phyloP scores from a whole-genome alignment of 2,888 invertebrate genomes.

The Tyria jacobaeae region DNA sequence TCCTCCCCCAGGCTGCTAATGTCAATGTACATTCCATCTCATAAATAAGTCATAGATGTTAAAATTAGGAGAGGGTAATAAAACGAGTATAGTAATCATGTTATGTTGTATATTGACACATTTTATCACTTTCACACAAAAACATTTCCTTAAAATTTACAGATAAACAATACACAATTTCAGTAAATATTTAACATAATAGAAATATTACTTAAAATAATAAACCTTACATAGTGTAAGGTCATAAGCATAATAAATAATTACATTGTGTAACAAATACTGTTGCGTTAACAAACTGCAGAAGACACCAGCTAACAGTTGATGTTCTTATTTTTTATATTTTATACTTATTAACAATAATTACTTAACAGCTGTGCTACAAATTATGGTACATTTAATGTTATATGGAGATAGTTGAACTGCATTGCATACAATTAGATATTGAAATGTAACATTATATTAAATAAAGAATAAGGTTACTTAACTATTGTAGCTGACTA shows the following conservation, averaged over 20 bases:
- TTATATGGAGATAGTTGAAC: constrained; percentile 5
- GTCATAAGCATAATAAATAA: constrained; percentile 50
- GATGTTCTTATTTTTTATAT: background rate
- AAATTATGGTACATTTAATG: background rate
- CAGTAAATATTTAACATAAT: constrained; percentile 81
- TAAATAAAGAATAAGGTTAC: constrained; percentile 34
- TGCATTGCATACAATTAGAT: constrained; percentile 18
- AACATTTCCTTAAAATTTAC: constrained; percentile 83
- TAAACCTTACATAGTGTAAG: constrained; percentile 67
- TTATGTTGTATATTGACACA: constrained; percentile 84
- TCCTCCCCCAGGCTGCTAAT: constrained; percentile 46
- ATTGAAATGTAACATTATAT: constrained; percentile 30
- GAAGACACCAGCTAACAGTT: background rate
- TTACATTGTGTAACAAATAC: constrained; percentile 37
- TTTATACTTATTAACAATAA: constrained; percentile 32
- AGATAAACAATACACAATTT: constrained; percentile 77
- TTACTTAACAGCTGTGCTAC: constrained; percentile 29
- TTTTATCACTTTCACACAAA: constrained; percentile 83
- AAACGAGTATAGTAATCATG: constrained; percentile 74
- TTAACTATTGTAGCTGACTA: constrained; percentile 71
- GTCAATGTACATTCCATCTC: background rate
- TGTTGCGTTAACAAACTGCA: constrained; percentile 20
- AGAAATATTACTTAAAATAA: constrained; percentile 76
- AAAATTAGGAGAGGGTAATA: constrained; percentile 45
- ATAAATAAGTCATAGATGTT: background rate